Base-by-base conservation (phyloP, 2,888 invertebrate species). In the Bugula neritina region DNA sequence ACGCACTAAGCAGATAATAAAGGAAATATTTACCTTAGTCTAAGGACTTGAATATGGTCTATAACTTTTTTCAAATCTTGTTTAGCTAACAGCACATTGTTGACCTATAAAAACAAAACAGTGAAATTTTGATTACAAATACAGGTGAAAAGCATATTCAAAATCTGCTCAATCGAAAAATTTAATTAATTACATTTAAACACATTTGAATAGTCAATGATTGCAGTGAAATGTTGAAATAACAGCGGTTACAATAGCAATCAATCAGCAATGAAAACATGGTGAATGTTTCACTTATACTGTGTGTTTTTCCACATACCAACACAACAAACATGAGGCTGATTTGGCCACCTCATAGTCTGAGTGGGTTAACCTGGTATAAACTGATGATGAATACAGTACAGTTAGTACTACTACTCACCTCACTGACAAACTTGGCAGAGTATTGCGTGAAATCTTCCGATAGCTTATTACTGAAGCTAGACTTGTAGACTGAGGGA, bases 151-250 rank as follows among this genome's bases (percentile, higher is more conserved):
- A 10, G 43, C 43, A 43, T 43, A 43, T 43, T 43, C 43, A 43
- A 43, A 43, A 43, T 43, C 17, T 17, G 17, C 17, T 43, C 43
- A 43, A 43, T 43, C 43, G 43, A 10, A 43, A 43, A 5, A 43
- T 43, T 43, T 5, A 43, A 43, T 10, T 43, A 43, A 43, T 43
- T 43, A 43, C 43, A 43, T 43, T 43, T 43, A 43, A 10, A 43
- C 5, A 5, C 5, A 43, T 43, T 43, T 43, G 10, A 43, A 43
- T 43, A 43, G 43, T 43, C 43, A 5, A 43, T 43, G 43, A 43
- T 43, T 43, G 43, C 27, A 63, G 63, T 63, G 63, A 63, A 31
- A 21, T 63, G 63, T 63, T 63, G 63, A 25, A 63, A 63, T 63
- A 63, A 63, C 63, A 63, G 10, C 1, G 25, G 31, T 31, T 63